Evolutionary conservation across 1,140 invertebrate genomes (phyloP), one percentile per base, ranked within the genome.

Genomic region (Aphelenchoides besseyi): DNA sequence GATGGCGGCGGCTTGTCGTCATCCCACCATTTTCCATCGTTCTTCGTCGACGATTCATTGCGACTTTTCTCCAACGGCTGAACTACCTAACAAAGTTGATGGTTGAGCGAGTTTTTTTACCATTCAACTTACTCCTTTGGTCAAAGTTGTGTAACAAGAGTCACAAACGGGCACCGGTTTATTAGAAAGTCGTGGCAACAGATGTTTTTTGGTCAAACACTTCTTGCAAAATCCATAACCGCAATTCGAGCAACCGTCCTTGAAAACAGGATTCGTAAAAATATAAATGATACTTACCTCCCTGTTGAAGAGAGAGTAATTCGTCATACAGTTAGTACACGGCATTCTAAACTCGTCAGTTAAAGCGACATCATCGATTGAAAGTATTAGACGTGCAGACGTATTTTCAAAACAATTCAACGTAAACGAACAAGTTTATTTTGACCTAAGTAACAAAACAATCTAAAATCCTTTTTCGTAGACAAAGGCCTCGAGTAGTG

Each of bases 401-500:
- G 23, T 36, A n/a, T n/a, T n/a, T n/a, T n/a, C n/a, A n/a, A n/a
- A n/a, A n/a, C n/a, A n/a, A n/a, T 48, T 23, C 41, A 26, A 53
- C 1, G 1, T 18, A 32, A 3, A 12, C 1, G 16, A 32, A 33
- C 2, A 66, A 53, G 29, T 69, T 71, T 69, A 69, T 23, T 71
- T 71, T 23, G 12, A 28, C 32, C 67, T 29, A 69, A 64, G 55
- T 53, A 72, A 72, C 73, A 76, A 72, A 70, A 1, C 1, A 9
- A 54, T 9, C 86, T 88, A 94, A 85, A 93, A 92, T 70, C 92
- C 92, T 88, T 91, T 91, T 2, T 87, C 83, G 73, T 88, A 82
- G 23, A 94, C 86, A 88, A 91, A 94, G 53, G 90, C 81, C 78
- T 89, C 88, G 28, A 92, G 79, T 71, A 89, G 81, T 63, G 88